Percentiles rank a stretch among this genome's conserved stretches.
Conservation (phyloP, 2,797 vertebrate genomes). For the Microtus agrestis region DNA sequence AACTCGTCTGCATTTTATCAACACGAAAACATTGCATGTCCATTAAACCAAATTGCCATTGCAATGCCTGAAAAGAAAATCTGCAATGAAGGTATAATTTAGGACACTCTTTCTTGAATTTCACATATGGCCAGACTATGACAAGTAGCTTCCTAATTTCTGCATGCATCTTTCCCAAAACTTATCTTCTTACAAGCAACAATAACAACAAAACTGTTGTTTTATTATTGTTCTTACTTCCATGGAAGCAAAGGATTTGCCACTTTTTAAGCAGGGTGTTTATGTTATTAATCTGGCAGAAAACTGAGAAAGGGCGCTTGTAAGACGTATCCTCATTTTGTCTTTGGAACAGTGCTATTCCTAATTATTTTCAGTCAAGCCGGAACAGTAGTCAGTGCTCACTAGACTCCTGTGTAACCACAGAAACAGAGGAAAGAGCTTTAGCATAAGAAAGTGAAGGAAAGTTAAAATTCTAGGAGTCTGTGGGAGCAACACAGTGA, state of each 20-base stretch:
- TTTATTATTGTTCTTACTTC: constrained; percentile 32
- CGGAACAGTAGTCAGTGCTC: background rate
- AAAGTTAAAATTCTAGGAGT: background rate
- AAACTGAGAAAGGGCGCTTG: constrained; percentile 22
- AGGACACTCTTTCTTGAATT: background rate
- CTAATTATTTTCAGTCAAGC: constrained; percentile 20
- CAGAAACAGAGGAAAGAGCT: background rate
- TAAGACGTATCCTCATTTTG: constrained; percentile 42
- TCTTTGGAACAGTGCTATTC: constrained; percentile 27
- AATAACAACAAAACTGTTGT: background rate
- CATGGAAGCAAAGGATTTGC: constrained; percentile 41
- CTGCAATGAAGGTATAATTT: background rate
- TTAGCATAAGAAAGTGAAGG: background rate
- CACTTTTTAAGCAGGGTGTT: background rate
- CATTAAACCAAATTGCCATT: background rate
- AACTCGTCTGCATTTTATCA: background rate
- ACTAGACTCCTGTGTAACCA: constrained; percentile 17
- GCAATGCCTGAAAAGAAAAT: background rate
- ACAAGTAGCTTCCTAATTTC: background rate
- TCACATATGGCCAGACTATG: background rate
- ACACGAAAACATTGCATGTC: background rate
- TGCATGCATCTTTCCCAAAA: constrained; percentile 45
- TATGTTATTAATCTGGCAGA: constrained; percentile 58
- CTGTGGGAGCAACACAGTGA: background rate
- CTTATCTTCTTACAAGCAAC: constrained; percentile 20